phyloP scores from a whole-genome alignment of 2,797 vertebrate genomes.

The Danio choprae region DNA sequence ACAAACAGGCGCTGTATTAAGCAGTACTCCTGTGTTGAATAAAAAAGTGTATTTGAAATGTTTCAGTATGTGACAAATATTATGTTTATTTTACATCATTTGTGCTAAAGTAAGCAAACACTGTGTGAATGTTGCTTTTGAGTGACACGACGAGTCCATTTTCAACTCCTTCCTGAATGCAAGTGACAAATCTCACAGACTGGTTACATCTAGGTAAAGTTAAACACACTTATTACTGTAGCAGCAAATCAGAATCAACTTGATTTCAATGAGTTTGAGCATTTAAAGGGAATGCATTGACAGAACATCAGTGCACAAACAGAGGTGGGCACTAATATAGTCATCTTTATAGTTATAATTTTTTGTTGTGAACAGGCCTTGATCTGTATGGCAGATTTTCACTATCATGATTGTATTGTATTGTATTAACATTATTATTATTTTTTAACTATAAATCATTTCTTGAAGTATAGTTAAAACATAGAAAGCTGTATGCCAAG shows the following conservation, averaged over 20 bases:
- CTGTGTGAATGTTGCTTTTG: too few relatives aligned
- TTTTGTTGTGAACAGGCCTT: background rate
- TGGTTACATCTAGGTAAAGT: too few relatives aligned
- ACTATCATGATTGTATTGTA: background rate
- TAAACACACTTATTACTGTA: too few relatives aligned
- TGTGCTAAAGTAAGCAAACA: too few relatives aligned
- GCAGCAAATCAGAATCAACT: background rate
- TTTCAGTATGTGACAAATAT: too few relatives aligned
- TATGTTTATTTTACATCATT: too few relatives aligned
- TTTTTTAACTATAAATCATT: background rate
- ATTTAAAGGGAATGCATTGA: background rate
- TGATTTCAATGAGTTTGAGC: background rate
- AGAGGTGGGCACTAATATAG: background rate
- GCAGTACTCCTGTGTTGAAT: too few relatives aligned
- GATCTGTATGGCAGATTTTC: background rate
- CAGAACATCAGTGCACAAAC: background rate
- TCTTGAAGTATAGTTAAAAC: background rate
- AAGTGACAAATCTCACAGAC: too few relatives aligned
- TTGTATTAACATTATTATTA: background rate
- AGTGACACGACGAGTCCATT: too few relatives aligned
- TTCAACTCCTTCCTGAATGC: too few relatives aligned
- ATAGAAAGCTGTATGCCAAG: background rate
- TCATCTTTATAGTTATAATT: background rate
- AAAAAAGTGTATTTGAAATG: too few relatives aligned
- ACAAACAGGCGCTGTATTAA: too few relatives aligned